These are phyloP conservation scores for Spizaetus ornatus DNA, from an alignment of 2,113 vertebrate species.

Conservation along the genomic window DNA sequence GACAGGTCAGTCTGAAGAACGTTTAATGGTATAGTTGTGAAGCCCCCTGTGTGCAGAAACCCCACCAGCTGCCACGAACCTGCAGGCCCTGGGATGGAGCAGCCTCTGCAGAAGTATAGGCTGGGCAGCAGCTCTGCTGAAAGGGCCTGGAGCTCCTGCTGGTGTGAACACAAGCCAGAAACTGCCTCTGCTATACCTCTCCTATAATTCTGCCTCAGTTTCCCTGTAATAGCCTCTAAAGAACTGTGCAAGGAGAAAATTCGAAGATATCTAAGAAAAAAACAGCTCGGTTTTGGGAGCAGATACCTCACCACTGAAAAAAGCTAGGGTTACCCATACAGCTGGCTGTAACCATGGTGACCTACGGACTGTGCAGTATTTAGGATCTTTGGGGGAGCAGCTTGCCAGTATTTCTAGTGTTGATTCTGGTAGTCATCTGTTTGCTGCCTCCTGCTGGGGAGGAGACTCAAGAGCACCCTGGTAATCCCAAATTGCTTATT, in stretches of 20 bases:
- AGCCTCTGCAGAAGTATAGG: background rate
- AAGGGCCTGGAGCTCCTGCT: background rate
- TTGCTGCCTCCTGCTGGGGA: slow-evolving; percentile 13
- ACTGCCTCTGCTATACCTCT: background rate
- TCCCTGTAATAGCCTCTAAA: background rate
- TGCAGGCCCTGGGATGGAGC: background rate
- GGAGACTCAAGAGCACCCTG: background rate
- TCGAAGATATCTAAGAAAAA: background rate
- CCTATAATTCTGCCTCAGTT: background rate
- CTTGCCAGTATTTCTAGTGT: background rate
- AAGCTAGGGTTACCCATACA: background rate
- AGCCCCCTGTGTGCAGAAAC: background rate
- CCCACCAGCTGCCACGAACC: background rate
- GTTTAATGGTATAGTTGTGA: background rate
- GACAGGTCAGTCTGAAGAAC: background rate
- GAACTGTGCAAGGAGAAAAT: background rate
- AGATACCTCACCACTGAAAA: background rate
- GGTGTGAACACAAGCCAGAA: background rate
- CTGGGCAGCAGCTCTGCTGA: background rate
- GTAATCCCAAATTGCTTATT: background rate
- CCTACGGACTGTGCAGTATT: background rate
- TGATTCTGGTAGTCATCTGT: background rate
- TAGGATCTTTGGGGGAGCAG: background rate
- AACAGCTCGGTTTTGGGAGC: background rate
- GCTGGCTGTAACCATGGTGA: background rate